phyloP scores from a whole-genome alignment of 2,797 vertebrate species.

The Phrynocephalus guinanensis region DNA sequence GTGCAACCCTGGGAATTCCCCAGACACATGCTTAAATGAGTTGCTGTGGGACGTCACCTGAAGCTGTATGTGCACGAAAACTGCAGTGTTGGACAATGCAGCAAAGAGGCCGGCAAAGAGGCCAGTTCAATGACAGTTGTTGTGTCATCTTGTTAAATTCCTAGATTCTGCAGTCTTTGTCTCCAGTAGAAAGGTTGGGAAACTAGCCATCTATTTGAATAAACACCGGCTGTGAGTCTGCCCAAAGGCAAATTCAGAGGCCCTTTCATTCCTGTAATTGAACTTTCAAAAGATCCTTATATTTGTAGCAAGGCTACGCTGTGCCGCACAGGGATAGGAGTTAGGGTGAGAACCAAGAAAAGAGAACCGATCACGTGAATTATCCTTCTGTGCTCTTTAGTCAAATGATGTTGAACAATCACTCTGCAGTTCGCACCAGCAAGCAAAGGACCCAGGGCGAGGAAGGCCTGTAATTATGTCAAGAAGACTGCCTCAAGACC shows the following conservation, averaged over 20 bases:
- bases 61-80: not conserved
- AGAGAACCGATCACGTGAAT: constrained; percentile 19
- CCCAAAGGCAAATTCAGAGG: constrained; percentile 1
- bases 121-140: not conserved
- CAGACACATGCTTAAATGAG: not conserved
- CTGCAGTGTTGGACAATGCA: not conserved
- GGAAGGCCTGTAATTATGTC: constrained; percentile 4
- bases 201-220: not conserved
- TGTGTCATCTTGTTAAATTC: not conserved
- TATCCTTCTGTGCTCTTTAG: not conserved
- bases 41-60: not conserved
- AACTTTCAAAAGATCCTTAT: not conserved
- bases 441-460: constrained; percentile 9
- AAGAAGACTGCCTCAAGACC: not conserved
- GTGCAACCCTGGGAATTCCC: not conserved
- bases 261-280: not conserved
- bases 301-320: not conserved
- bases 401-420: not conserved
- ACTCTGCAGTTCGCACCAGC: not conserved
- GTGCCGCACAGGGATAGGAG: constrained; percentile 12
- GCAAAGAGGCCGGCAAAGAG: not conserved
- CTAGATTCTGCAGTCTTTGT: not conserved
- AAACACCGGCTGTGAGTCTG: not conserved
- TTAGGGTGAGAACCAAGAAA: not conserved
- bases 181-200: constrained; percentile 11